These are phyloP conservation scores for Falco biarmicus DNA, from an alignment of 2,797 vertebrate species.

Conservation along the genomic window DNA sequence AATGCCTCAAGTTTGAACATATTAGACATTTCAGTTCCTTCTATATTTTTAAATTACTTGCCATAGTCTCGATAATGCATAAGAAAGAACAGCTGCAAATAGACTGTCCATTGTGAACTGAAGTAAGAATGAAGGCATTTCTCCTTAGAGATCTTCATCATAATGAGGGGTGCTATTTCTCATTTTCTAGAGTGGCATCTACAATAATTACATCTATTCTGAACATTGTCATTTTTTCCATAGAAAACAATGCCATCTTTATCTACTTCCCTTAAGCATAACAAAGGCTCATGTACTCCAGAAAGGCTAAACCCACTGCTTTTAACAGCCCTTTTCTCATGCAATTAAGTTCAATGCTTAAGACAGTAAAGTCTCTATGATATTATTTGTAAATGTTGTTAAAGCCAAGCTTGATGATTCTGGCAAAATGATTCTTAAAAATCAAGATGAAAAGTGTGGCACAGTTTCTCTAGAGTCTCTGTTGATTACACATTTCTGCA, in stretches of 20 bases:
- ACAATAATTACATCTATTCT: neutral
- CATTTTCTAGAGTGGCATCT: neutral
- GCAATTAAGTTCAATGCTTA: neutral
- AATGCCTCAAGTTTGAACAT: neutral
- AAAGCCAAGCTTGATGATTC: neutral
- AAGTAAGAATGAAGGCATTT: neutral
- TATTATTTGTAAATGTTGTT: neutral
- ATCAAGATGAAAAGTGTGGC: neutral
- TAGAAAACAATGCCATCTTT: constrained; percentile 4
- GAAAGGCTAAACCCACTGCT: neutral
- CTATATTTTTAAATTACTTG: constrained; percentile 18
- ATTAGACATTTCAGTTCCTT: neutral
- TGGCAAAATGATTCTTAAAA: neutral
- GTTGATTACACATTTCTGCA: neutral
- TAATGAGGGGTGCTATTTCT: neutral
- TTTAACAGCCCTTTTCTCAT: neutral
- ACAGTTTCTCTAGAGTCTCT: neutral
- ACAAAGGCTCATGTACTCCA: neutral
- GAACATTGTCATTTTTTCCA: neutral
- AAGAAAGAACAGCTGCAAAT: neutral
- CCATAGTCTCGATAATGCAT: neutral
- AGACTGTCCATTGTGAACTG: neutral
- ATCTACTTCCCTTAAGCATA: neutral
- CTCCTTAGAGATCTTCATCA: neutral
- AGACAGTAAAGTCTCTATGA: neutral